Base-by-base conservation (phyloP, 2,113 vertebrate genomes). In the Callospermophilus lateralis region DNA sequence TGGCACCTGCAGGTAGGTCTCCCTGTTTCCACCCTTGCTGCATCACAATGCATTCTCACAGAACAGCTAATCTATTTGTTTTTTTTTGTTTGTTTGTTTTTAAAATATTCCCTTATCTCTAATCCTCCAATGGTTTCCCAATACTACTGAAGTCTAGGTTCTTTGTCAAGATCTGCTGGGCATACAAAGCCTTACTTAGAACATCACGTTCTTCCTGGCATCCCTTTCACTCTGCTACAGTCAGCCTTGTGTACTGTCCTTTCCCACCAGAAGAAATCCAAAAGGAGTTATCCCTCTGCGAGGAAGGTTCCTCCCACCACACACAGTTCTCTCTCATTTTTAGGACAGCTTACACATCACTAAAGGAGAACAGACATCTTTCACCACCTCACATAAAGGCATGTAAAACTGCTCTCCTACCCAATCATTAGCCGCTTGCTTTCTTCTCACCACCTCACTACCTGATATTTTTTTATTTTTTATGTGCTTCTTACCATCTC, bases 101-200 rank as follows among this genome's bases (percentile, higher is more conserved):
- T 12, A 37, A 93, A 45, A 34, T 39, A 83, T 53, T 92, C 53
- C 4, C 63, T 24, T 74, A 37, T 8, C 34, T 68, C 34, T 19
- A 70, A 83, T 70, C 13, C 42, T 89, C 67, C 83, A 79, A 8
- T 84, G 74, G 42, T 76, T 96, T 97, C 65, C 79, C 34, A 67
- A 48, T 70, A 92, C 48, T 89, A 51, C 39, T 76, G 37, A 83
- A 93, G 85, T 78, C 30, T 6, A 1, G 22, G 81, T 34, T 79
- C 39, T 72, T 89, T 63, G 39, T 58, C 24, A 86, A 93, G 65
- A 37, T 6, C 32, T 74, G 53, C 12, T 34, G 65, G 58, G 45
- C 77, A 79, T 4, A 77, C 26, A 68, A 87, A 81, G 51, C 51
- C 51, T 53, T 53, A 53, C 51, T 53, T 53, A n/a, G 65, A 53